phyloP scores from a whole-genome alignment of 2,797 vertebrate species.

The Lacerta bilineata region DNA sequence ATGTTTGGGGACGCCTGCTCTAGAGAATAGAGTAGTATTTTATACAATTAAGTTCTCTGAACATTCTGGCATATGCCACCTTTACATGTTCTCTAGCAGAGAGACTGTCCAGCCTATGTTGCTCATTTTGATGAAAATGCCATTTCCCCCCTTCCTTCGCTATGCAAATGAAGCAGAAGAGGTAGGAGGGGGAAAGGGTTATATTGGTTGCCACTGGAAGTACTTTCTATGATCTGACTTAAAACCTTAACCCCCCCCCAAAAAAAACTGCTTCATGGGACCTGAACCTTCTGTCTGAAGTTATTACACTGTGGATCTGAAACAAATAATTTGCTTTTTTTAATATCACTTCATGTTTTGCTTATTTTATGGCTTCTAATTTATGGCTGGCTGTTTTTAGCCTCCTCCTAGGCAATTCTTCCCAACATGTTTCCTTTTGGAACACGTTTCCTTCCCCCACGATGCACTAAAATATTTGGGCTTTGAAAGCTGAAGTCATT shows the following conservation, averaged over 20 bases:
- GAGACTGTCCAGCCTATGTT: background rate
- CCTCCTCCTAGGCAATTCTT: background rate
- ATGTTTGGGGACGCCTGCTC: too few species aligned
- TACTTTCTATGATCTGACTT: background rate
- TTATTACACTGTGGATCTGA: background rate
- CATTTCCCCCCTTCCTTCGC: background rate
- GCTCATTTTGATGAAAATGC: background rate
- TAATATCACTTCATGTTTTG: background rate
- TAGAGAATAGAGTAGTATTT: background rate
- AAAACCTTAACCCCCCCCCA: background rate
- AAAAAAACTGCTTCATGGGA: background rate
- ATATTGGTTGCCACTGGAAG: background rate
- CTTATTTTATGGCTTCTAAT: background rate
- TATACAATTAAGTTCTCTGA: constrained; percentile 4
- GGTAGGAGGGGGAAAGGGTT: background rate
- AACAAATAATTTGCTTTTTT: background rate
- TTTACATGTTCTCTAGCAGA: rapidly evolving
- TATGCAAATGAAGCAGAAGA: background rate
- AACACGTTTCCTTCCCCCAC: background rate
- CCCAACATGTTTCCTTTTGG: background rate
- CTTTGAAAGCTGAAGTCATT: background rate
- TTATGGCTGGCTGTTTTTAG: background rate
- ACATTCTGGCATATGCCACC: background rate
- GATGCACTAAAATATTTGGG: background rate
- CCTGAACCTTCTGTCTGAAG: background rate